A percentile compares a stretch with the other conserved stretches of the same genome.
Conservation (phyloP, 2,113 vertebrate species). For the Cyrtonyx montezumae region DNA sequence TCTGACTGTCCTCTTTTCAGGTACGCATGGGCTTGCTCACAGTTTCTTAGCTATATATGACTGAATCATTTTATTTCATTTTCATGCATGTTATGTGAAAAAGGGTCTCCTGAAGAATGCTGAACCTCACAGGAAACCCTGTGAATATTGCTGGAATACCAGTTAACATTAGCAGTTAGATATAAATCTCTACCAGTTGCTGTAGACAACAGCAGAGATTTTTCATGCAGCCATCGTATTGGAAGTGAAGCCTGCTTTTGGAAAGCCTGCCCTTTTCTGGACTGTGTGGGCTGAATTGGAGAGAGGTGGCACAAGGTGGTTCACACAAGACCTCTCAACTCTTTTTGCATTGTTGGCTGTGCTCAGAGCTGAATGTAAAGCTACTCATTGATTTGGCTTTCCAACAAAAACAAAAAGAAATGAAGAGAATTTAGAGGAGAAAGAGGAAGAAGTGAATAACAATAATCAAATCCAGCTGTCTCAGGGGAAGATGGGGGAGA, state of each 20-base stretch:
- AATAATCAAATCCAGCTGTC: conserved; percentile 60
- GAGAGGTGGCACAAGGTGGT: background rate
- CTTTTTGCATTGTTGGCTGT: background rate
- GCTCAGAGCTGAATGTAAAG: background rate
- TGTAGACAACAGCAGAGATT: background rate
- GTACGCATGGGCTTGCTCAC: rapidly evolving
- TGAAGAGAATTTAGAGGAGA: background rate
- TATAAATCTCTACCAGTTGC: background rate
- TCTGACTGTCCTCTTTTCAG: background rate
- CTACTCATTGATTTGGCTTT: conserved; percentile 32
- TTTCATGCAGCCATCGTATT: background rate
- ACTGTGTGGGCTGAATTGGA: background rate
- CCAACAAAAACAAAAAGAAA: conserved; percentile 50
- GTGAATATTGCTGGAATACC: background rate
- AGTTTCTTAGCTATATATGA: background rate
- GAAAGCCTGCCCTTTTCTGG: background rate
- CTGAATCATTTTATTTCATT: background rate
- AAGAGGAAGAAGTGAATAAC: conserved; percentile 31
- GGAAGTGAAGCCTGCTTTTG: background rate
- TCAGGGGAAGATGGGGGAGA: background rate
- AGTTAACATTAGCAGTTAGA: background rate
- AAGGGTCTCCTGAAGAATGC: background rate
- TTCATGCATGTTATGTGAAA: background rate
- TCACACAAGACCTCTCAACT: background rate
- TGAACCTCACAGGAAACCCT: background rate